Evolutionary conservation across 2,797 vertebrate genomes (phyloP).

Genomic region (Poecilia wingei): DNA sequence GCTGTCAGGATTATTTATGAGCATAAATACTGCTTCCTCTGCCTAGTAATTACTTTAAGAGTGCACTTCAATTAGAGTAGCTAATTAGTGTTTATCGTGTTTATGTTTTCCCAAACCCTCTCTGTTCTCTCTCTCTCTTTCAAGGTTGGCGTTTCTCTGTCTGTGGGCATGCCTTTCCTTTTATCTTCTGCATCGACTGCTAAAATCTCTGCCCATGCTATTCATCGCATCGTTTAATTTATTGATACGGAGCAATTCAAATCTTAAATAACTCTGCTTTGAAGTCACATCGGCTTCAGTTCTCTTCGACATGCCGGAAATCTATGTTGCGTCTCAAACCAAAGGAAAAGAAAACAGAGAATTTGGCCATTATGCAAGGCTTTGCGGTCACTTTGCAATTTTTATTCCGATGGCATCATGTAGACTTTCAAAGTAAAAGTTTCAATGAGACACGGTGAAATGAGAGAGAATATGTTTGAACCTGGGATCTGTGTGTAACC

Average conservation of each 20-base stretch:
- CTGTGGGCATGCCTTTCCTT: conserved; percentile 42
- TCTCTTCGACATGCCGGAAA: conserved; percentile 27
- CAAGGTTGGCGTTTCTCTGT: conserved; percentile 30
- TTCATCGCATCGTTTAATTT: conserved; percentile 50
- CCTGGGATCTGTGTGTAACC: neutral
- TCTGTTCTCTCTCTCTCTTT: conserved; percentile 18
- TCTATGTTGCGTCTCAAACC: conserved; percentile 31
- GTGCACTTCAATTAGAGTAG: conserved; percentile 80
- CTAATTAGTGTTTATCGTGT: conserved; percentile 82
- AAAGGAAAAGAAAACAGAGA: conserved; percentile 15
- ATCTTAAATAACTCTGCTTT: conserved; percentile 65
- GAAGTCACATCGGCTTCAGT: conserved; percentile 49
- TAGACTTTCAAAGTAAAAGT: neutral
- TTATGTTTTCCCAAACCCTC: conserved; percentile 58
- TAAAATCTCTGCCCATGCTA: conserved; percentile 35
- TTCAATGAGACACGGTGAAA: neutral
- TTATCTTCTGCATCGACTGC: conserved; percentile 55
- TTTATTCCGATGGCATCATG: neutral
- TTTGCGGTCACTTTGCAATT: neutral
- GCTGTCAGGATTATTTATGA: conserved; percentile 76
- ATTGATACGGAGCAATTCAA: conserved; percentile 62
- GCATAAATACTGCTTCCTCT: conserved; percentile 74
- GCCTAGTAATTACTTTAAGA: conserved; percentile 80
- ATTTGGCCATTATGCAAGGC: conserved; percentile 19
- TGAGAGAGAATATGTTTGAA: neutral